Evolutionary conservation across 2,888 invertebrate species (phyloP).

Genomic region (Camponotus fellah): DNA sequence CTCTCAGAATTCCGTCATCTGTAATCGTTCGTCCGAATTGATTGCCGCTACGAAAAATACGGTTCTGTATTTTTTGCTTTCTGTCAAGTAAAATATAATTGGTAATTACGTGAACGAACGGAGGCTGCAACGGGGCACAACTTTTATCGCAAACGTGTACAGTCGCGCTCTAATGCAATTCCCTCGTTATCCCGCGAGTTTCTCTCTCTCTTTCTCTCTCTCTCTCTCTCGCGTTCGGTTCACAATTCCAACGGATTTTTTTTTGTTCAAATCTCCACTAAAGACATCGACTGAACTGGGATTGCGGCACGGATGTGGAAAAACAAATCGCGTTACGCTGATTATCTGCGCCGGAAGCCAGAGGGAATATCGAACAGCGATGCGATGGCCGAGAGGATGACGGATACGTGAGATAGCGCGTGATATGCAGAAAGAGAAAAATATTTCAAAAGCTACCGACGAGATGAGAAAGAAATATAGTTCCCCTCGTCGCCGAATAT

Average conservation of each 20-base stretch:
- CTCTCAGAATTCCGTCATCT: neutral
- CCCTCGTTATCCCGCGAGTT: constrained; percentile 62
- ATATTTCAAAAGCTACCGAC: constrained; percentile 35
- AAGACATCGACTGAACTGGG: constrained; percentile 44
- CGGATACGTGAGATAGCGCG: constrained; percentile 38
- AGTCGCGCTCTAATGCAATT: constrained; percentile 63
- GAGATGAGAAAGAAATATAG: constrained; percentile 27
- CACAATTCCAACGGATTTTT: constrained; percentile 20
- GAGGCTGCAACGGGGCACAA: constrained; percentile 28
- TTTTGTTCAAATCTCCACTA: constrained; percentile 47
- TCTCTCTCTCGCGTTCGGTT: constrained; percentile 41
- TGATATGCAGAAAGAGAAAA: constrained; percentile 50
- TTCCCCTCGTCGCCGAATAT: neutral
- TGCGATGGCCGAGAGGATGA: constrained; percentile 19
- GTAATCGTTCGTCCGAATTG: constrained; percentile 3
- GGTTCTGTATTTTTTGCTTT: neutral
- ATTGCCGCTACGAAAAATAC: constrained; percentile 14
- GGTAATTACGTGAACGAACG: constrained; percentile 54
- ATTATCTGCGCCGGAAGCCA: constrained; percentile 57
- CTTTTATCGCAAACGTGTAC: constrained; percentile 50
- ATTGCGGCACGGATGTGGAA: constrained; percentile 47
- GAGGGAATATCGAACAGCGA: constrained; percentile 48
- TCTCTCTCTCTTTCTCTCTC: neutral
- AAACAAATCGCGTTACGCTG: constrained; percentile 63
- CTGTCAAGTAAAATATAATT: constrained; percentile 55